These are phyloP conservation scores for Zonitis immaculata DNA, from an alignment of 2,888 invertebrate species.

Conservation along the genomic window DNA sequence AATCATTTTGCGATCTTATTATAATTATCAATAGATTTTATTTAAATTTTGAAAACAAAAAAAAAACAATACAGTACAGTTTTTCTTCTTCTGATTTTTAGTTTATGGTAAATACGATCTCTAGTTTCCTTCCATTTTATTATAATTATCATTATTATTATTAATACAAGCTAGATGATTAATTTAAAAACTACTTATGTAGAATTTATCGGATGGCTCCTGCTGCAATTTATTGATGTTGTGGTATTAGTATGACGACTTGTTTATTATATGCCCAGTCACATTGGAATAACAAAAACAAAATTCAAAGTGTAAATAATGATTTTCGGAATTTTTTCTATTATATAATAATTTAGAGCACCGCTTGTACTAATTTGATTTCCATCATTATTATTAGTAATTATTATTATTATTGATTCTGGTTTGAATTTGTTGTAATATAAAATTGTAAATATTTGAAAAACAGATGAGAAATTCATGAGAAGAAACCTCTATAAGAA, in stretches of 20 bases:
- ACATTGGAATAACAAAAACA: constrained; percentile 32
- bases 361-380: constrained; percentile 44
- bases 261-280: constrained; percentile 32
- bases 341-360: no score
- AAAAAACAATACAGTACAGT: no score
- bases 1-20: constrained; percentile 8
- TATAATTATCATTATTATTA: no score
- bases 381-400: no score
- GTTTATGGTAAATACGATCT: constrained; percentile 23
- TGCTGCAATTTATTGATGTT: constrained; percentile 23
- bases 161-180: constrained; percentile 24
- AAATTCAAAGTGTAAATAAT: constrained; percentile 26
- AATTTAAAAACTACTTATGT: constrained; percentile 17
- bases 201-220: constrained; percentile 21
- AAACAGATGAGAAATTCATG: constrained; percentile 25
- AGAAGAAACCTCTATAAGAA: constrained; percentile 46
- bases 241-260: constrained; percentile 14
- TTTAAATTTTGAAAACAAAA: no score
- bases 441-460: constrained; percentile 29
- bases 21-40: no score
- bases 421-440: no score
- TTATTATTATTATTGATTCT: no score
- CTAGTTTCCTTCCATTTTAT: constrained; percentile 26
- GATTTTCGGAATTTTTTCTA: constrained; percentile 8
- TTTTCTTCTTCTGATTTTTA: constrained; percentile 4